phyloP scores from a whole-genome alignment of 2,113 vertebrate genomes.

The Vulpes lagopus region DNA sequence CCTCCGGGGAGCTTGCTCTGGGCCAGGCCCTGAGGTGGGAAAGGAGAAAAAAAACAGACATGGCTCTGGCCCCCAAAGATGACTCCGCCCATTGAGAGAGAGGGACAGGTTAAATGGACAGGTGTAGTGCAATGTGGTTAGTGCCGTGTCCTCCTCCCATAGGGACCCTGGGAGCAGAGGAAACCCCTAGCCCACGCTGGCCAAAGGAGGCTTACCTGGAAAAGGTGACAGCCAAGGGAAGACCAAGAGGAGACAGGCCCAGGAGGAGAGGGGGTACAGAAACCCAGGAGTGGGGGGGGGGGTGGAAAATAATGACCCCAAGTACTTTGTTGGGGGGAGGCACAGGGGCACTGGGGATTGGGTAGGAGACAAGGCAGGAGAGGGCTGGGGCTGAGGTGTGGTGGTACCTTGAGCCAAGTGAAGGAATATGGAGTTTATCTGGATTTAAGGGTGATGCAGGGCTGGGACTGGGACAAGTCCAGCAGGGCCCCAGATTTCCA shows the following conservation, averaged over 20 bases:
- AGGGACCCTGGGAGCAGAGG: not conserved
- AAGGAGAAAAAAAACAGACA: slow-evolving; percentile 27
- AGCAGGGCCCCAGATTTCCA: not conserved
- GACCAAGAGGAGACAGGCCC: not conserved
- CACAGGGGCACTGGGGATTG: not conserved
- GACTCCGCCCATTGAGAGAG: not conserved
- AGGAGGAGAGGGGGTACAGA: not conserved
- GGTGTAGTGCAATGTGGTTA: not conserved
- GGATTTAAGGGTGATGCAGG: not conserved
- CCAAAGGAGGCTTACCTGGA: not conserved
- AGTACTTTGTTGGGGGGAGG: not conserved
- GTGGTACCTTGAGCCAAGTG: not conserved
- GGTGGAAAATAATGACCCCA: not conserved
- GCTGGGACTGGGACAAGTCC: not conserved
- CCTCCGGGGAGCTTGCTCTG: not conserved
- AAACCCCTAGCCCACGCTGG: not conserved
- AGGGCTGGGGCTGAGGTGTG: not conserved
- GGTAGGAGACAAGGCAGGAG: not conserved
- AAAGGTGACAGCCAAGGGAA: not conserved
- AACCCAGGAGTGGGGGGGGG: not conserved
- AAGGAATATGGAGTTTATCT: not conserved
- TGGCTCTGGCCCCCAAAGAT: not conserved
- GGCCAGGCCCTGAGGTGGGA: not conserved
- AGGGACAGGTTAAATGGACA: not conserved
- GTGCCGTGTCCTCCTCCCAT: not conserved